Conservation (phyloP, 2,888 invertebrate genomes). For the Zygaena filipendulae region DNA sequence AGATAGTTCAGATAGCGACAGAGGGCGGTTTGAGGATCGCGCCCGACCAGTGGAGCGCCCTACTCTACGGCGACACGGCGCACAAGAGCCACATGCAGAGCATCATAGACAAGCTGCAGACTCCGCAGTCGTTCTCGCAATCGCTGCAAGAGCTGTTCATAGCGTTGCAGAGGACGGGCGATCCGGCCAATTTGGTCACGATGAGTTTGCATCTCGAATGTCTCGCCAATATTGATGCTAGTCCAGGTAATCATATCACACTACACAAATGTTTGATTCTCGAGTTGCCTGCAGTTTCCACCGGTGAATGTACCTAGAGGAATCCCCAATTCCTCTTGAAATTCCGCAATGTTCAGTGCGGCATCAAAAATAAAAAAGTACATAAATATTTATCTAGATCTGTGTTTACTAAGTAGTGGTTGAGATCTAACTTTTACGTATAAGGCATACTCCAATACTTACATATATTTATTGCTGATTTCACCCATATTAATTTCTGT, state of each 20-base stretch:
- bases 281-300: neutral
- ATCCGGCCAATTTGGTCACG: conserved; percentile 79
- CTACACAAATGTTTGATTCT: conserved; percentile 4
- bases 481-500: too few species aligned
- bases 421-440: too few species aligned
- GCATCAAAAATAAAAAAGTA: too few species aligned
- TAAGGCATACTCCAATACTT: too few species aligned
- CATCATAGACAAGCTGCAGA: conserved; percentile 86
- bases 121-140: conserved; percentile 91
- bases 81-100: conserved; percentile 99
- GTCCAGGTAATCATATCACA: conserved; percentile 68
- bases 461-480: too few species aligned
- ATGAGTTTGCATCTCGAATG: conserved; percentile 84
- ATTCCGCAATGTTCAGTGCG: too few species aligned
- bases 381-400: too few species aligned
- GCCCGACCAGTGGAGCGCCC: conserved; percentile 98
- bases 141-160: conserved; percentile 92
- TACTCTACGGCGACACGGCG: conserved; percentile 93
- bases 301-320: too few species aligned
- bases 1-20: conserved; percentile 98
- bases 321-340: too few species aligned
- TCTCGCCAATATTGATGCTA: conserved; percentile 88
- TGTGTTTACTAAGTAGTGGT: too few species aligned
- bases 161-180: conserved; percentile 88
- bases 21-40: conserved; percentile 97